Evolutionary conservation across 2,888 invertebrate species (phyloP).

Genomic region (Monopis laevigella): DNA sequence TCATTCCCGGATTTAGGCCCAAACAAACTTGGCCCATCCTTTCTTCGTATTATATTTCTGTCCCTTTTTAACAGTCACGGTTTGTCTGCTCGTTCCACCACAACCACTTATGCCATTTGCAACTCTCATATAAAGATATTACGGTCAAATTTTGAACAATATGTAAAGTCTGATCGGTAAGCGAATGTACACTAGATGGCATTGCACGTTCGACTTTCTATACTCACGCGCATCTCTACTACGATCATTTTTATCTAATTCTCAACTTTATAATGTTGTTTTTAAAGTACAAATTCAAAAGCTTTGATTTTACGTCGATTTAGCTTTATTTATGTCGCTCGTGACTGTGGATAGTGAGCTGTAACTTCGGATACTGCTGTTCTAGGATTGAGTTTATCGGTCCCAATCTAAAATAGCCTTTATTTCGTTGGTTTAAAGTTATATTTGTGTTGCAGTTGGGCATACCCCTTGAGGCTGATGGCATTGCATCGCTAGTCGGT

Average conservation of each 20-base stretch:
- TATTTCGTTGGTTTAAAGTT: constrained; percentile 13
- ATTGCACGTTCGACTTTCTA: constrained; percentile 29
- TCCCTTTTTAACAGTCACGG: constrained; percentile 9
- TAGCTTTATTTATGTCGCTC: constrained; percentile 54
- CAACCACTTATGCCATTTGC: no score
- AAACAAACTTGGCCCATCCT: constrained; percentile 8
- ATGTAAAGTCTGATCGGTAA: background rate
- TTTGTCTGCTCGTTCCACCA: background rate
- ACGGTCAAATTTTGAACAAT: background rate
- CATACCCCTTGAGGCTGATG: constrained; percentile 20
- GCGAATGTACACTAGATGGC: constrained; percentile 12
- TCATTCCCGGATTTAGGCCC: background rate
- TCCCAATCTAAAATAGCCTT: constrained; percentile 17
- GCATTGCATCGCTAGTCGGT: constrained; percentile 24
- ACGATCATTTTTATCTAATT: constrained; percentile 22
- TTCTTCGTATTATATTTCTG: background rate
- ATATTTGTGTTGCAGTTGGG: constrained; percentile 23
- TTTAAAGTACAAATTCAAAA: constrained; percentile 26
- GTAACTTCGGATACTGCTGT: constrained; percentile 34
- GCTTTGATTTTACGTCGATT: constrained; percentile 29
- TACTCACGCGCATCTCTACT: constrained; percentile 44
- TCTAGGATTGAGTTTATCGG: background rate
- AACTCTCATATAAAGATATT: no score
- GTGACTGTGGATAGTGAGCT: constrained; percentile 37
- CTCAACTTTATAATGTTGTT: constrained; percentile 22